Evolutionary conservation across 1,140 invertebrate genomes (phyloP).

Genomic region (Aphidius ervi): DNA sequence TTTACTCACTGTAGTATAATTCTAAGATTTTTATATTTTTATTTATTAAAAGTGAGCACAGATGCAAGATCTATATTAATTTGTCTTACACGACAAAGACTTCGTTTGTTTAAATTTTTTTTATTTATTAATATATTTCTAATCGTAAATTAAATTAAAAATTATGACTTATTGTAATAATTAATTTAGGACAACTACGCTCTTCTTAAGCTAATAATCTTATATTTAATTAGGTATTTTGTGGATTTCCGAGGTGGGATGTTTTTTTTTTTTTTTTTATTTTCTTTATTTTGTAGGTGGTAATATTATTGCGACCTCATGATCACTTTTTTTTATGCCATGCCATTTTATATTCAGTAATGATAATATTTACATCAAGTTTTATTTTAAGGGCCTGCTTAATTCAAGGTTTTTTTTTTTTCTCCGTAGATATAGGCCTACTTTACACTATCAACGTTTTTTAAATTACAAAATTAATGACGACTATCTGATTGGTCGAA

Average conservation of each 20-base stretch:
- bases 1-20: constrained; percentile 9
- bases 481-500: too few relatives aligned
- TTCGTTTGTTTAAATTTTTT: not conserved
- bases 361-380: constrained; percentile 54
- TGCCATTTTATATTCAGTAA: constrained; percentile 35
- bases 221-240: not conserved
- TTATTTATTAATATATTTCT: not conserved
- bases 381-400: constrained; percentile 25
- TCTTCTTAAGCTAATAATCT: not conserved
- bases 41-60: constrained; percentile 4
- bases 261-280: constrained; percentile 21
- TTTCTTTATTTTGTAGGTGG: constrained; percentile 10
- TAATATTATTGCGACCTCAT: constrained; percentile 9
- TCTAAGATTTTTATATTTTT: constrained; percentile 1
- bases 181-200: too few relatives aligned
- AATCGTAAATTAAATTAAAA: too few relatives aligned
- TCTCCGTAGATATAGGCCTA: constrained; percentile 21
- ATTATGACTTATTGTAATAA: too few relatives aligned
- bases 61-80: constrained; percentile 1
- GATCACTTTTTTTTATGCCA: constrained; percentile 3
- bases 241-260: constrained; percentile 16
- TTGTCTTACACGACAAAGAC: too few relatives aligned
- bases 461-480: too few relatives aligned
- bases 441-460: too few relatives aligned
- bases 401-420: too few relatives aligned